phyloP scores from a whole-genome alignment of 1,140 invertebrate genomes.

The Eurosta solidaginis region DNA sequence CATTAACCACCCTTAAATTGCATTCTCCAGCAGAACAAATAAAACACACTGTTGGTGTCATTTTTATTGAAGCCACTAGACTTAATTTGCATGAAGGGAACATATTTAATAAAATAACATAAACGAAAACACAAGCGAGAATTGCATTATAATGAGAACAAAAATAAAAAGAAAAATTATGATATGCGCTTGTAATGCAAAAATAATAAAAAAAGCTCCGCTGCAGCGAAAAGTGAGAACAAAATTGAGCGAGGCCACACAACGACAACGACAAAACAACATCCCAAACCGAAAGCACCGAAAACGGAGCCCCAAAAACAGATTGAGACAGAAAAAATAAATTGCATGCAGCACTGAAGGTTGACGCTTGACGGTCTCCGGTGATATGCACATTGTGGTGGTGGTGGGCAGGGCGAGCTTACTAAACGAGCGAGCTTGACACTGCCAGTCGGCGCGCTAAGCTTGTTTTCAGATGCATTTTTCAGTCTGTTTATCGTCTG shows the following conservation, averaged over 20 bases:
- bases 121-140: background rate
- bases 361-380: background rate
- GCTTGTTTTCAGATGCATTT: constrained; percentile 20
- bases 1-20: constrained; percentile 6
- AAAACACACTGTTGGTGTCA: background rate
- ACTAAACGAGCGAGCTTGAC: background rate
- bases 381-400: background rate
- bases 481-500: constrained; percentile 8
- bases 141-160: background rate
- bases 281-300: constrained; percentile 11
- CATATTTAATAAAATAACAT: background rate
- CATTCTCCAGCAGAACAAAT: background rate
- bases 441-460: background rate
- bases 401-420: background rate
- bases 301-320: constrained; percentile 25
- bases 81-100: background rate
- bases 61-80: background rate
- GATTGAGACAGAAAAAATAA: constrained; percentile 1
- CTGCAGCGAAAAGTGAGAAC: constrained; percentile 16
- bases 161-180: background rate
- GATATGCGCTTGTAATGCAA: too few relatives aligned
- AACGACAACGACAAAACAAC: background rate
- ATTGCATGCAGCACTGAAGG: background rate
- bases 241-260: background rate
- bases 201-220: too few relatives aligned